These are phyloP conservation scores for Gymnobelideus leadbeateri DNA, from an alignment of 2,113 vertebrate genomes.

Conservation along the genomic window DNA sequence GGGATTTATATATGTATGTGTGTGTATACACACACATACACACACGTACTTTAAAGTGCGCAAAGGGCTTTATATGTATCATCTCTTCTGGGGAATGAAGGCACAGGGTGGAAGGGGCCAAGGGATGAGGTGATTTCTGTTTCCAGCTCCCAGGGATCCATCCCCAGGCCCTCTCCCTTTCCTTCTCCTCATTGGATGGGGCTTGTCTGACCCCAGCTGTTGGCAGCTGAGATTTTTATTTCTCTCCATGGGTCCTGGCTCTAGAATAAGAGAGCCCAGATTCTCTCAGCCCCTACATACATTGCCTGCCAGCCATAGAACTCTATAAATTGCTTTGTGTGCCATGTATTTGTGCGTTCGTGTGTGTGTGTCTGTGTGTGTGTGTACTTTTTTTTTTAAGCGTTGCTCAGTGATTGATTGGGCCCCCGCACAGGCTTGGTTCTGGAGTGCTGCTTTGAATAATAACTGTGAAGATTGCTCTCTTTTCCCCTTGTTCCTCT, in stretches of 20 bases:
- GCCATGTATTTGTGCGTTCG: neutral
- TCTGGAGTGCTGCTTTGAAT: conserved; percentile 64
- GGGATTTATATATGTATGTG: no score
- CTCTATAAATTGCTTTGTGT: neutral
- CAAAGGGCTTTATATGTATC: neutral
- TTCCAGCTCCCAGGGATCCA: neutral
- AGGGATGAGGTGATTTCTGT: neutral
- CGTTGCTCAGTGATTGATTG: conserved; percentile 45
- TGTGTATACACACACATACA: no score
- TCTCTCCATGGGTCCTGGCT: neutral
- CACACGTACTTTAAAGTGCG: neutral
- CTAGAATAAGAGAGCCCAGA: neutral
- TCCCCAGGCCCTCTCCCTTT: neutral
- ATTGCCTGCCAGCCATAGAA: neutral
- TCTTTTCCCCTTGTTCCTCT: conserved; percentile 25
- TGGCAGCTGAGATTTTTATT: neutral
- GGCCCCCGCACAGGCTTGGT: neutral
- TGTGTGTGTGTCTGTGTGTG: neutral
- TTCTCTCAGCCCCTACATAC: neutral
- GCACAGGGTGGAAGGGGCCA: neutral
- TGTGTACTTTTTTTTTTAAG: no score
- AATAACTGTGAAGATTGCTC: conserved; percentile 67
- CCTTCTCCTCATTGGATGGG: neutral
- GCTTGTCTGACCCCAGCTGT: neutral
- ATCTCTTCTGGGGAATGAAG: neutral